Percentiles rank a stretch among this genome's conserved stretches.
Evolutionary conservation across 1,140 invertebrate species (phyloP).

Genomic region (Caerostris darwini): DNA sequence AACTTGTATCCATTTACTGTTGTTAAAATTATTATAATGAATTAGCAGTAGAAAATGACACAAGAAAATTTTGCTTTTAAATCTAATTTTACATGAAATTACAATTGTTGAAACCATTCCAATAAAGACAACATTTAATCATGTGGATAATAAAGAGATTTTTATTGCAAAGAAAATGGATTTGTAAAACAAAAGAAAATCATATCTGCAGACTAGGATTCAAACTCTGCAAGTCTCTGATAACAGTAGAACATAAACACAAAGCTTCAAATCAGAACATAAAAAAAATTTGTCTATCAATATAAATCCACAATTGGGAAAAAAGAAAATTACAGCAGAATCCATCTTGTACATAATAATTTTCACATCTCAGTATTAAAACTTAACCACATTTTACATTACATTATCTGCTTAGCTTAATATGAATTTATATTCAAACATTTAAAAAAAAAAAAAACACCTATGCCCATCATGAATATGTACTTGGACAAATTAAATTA

Average conservation of each 20-base stretch:
- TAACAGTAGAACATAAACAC: conserved; percentile 18
- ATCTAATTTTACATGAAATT: too few relatives aligned
- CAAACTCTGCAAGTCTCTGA: conserved; percentile 29
- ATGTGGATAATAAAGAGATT: conserved; percentile 28
- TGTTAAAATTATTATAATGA: too few relatives aligned
- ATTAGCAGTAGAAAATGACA: too few relatives aligned
- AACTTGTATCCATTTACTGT: too few relatives aligned
- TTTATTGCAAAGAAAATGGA: conserved; percentile 45
- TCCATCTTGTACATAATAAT: conserved; percentile 8
- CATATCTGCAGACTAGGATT: conserved; percentile 51
- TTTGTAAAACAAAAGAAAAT: conserved; percentile 6
- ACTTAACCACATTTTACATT: conserved; percentile 19
- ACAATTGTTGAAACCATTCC: too few relatives aligned
- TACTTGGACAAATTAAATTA: not conserved
- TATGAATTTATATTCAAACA: not conserved
- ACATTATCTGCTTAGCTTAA: not conserved
- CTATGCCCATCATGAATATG: not conserved
- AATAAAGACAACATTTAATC: not conserved
- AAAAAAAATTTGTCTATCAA: conserved; percentile 17
- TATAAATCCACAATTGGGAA: not conserved
- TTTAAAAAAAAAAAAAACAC: not conserved
- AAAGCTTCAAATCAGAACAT: not conserved
- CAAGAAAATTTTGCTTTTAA: too few relatives aligned
- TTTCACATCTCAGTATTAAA: conserved; percentile 20
- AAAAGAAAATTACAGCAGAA: conserved; percentile 29